Base-by-base conservation (phyloP, 2,113 vertebrate genomes). In the Podarcis cretensis region DNA sequence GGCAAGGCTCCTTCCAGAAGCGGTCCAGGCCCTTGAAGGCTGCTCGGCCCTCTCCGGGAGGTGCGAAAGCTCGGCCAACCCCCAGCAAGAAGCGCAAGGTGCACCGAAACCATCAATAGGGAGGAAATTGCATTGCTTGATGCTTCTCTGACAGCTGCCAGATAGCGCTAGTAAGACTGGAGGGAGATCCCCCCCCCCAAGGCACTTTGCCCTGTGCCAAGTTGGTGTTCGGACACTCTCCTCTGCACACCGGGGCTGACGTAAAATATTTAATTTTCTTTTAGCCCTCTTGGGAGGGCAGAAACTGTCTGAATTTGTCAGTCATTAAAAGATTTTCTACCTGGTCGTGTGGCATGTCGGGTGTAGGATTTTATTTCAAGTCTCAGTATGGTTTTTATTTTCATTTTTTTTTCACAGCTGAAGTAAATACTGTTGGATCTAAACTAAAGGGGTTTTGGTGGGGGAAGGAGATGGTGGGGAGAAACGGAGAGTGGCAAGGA, bases 21-120 rank as follows among this genome's bases (percentile, higher is more conserved):
- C 90, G 89, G 89, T 93, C 89, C 79, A 95, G 88, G 79, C 87
- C 83, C 4, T n/a, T 81, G 65, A 95, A 94, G 89, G 48, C 92
- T 86, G 84, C n/a, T 59, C 13, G 7, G 37, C 92, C 88, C 21
- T 90, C 73, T 77, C 75, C 89, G 43, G 92, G 86, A 82, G 40
- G 35, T 54, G 86, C 74, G 78, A 74, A 0, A 14, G 73, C 90
- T 77, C 90, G 27, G 16, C 88, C 69, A 59, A 91, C 86, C 25
- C 2, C 89, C 13, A 94, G 81, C 54, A 97, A 96, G 90, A 96
- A 94, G 81, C 93, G 89, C 0, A 94, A 74, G 69, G 71, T 91
- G 65, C 92, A 92, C 84, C 27, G 0, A 0, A 93, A 86, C 0
- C 89, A 90, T 92, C 92, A 87, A 37, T 95, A 93, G 95, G 43